Base-by-base conservation (phyloP, 2,797 vertebrate species). In the Lepilemur ruficaudatus region DNA sequence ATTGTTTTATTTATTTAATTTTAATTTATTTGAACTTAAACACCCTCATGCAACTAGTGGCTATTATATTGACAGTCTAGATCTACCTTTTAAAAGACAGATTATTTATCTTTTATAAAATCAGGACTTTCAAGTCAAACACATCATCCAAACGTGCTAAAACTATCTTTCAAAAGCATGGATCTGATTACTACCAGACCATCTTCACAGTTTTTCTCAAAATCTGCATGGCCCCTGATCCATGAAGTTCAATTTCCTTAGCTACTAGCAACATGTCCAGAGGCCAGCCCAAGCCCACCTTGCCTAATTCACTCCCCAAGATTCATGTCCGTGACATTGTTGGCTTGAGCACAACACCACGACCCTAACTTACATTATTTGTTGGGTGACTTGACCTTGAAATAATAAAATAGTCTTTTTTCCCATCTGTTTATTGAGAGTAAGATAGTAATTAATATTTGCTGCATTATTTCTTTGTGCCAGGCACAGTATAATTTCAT, bases 231-330 rank as follows among this genome's bases (percentile, higher is more conserved):
- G 48, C 4, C 20, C 48, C n/a, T 67, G 4, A 1, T 32, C 78
- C 38, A 1, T 55, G 43, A 83, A 2, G 9, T 28, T 59, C 20
- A 41, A 17, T 32, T 7, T 12, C 32, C 2, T 72, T 35, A 41
- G 7, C n/a, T 4, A 2, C 17, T 7, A 12, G 3, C 10, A 28
- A 11, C 43, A 9, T 3, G 3, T 67, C 38, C 48, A 2, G 2
- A 30, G 85, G 79, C 67, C 17, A 14, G 12, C 13, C 41, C 1
- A 63, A 17, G 5, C 4, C n/a, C 10, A 2, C 10, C 22, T 52
- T 8, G 1, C 11, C 14, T 2, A 7, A 18, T 3, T 50, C 28
- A 32, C 30, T 32, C 73, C 28, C 46, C 7, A 18, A 25, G 43
- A 50, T 5, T 63, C 7, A 0, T 4, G 18, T 13, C 12, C 6